Evolutionary conservation across 2,113 vertebrate species (phyloP).

Genomic region (Polypterus senegalus): DNA sequence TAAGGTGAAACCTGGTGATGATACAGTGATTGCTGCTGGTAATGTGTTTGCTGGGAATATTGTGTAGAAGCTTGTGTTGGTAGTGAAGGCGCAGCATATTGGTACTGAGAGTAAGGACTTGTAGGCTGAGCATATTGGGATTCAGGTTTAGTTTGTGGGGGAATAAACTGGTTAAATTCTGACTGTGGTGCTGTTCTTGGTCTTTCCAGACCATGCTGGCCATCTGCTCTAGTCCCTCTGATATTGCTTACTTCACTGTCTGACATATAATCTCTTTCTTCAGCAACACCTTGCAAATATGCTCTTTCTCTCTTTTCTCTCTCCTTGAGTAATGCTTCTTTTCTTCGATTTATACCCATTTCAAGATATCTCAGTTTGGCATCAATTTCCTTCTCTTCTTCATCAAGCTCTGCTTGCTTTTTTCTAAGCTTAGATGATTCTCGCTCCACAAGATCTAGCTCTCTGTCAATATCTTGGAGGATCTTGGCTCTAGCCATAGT

Average conservation of each 20-base stretch:
- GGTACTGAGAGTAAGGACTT: constrained; percentile 84
- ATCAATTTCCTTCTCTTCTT: constrained; percentile 97
- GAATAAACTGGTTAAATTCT: constrained; percentile 85
- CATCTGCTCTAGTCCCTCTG: constrained; percentile 68
- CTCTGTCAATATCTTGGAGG: constrained; percentile 94
- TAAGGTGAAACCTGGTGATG: constrained; percentile 87
- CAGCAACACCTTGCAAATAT: constrained; percentile 93
- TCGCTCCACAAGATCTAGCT: constrained; percentile 88
- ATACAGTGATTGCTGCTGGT: constrained; percentile 80
- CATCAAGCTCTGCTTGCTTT: constrained; percentile 94
- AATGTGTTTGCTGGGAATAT: constrained; percentile 78
- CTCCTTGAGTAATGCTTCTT: constrained; percentile 91
- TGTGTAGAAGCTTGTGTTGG: constrained; percentile 82
- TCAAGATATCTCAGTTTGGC: constrained; percentile 92
- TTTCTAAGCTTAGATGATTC: constrained; percentile 96
- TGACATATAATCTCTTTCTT: constrained; percentile 97
- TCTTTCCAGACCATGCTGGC: constrained; percentile 71
- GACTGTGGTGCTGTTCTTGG: constrained; percentile 87
- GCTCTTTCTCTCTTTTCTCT: constrained; percentile 92
- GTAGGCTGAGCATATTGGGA: constrained; percentile 76
- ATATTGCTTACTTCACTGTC: constrained; percentile 93
- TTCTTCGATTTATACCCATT: constrained; percentile 96
- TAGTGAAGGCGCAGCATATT: constrained; percentile 66
- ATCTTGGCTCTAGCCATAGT: constrained; percentile 97
- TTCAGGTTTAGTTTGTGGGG: constrained; percentile 86